phyloP scores from a whole-genome alignment of 2,797 vertebrate species.

The Huso huso region DNA sequence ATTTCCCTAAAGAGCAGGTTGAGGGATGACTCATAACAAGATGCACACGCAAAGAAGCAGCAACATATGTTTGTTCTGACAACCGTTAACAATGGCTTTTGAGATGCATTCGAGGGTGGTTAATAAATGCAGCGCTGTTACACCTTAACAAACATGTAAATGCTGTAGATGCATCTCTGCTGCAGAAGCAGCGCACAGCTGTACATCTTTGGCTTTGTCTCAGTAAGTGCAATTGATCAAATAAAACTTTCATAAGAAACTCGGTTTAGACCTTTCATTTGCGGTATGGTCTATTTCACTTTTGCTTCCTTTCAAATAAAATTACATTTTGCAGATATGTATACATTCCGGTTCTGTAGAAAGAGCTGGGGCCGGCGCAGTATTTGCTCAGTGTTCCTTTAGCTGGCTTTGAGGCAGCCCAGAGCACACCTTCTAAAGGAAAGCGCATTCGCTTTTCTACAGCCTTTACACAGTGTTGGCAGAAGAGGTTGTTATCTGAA shows the following conservation, averaged over 20 bases:
- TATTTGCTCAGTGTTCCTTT: no score
- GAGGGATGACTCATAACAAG: background rate
- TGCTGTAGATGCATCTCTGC: background rate
- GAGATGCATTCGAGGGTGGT: background rate
- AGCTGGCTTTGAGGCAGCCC: no score
- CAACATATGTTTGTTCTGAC: background rate
- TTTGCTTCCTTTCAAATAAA: background rate
- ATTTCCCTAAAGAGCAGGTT: background rate
- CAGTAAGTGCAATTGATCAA: background rate
- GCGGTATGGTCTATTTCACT: background rate
- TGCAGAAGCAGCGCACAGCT: background rate
- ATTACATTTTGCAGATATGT: no score
- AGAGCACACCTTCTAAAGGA: no score
- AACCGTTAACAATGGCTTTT: background rate
- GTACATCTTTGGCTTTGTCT: no score
- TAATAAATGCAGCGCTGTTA: background rate
- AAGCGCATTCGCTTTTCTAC: no score
- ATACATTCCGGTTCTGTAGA: no score
- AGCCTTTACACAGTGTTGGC: no score
- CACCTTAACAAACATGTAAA: background rate
- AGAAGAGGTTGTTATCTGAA: no score
- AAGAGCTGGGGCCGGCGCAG: no score
- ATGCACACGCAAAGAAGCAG: background rate
- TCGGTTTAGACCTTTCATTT: background rate
- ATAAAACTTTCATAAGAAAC: background rate